Percentiles rank a stretch among this genome's conserved stretches.
These are phyloP conservation scores for Lamprologus callipterus DNA, from an alignment of 2,113 vertebrate species.

Conservation along the genomic window DNA sequence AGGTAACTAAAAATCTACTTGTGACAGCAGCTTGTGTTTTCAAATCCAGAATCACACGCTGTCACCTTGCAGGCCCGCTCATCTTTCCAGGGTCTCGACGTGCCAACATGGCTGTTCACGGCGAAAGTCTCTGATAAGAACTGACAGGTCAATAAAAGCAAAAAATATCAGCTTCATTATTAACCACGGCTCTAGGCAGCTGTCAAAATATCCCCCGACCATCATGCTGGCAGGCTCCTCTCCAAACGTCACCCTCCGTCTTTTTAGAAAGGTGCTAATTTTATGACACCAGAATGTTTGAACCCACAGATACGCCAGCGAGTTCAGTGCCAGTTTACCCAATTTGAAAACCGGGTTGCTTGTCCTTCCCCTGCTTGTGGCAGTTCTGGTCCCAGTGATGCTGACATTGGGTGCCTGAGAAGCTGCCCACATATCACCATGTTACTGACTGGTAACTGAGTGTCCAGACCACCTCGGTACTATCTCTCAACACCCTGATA, in stretches of 20 bases:
- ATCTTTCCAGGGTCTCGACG: background rate
- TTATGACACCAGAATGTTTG: conserved; percentile 59
- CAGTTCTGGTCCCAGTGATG: background rate
- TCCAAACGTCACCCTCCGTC: conserved; percentile 40
- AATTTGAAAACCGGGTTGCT: background rate
- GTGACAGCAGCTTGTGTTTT: background rate
- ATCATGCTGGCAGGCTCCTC: conserved; percentile 39
- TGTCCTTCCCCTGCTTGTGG: background rate
- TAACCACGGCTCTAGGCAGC: conserved; percentile 51
- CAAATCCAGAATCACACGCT: background rate
- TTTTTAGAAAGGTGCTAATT: conserved; percentile 73
- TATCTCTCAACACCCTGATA: conserved; percentile 34
- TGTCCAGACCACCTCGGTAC: background rate
- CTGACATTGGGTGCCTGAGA: background rate
- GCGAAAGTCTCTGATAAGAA: conserved; percentile 63
- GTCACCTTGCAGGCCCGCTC: background rate
- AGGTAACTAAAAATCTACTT: background rate
- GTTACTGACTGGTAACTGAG: background rate
- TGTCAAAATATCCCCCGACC: conserved; percentile 66
- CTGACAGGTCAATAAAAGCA: conserved; percentile 75
- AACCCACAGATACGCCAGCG: conserved; percentile 55
- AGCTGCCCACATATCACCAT: conserved; percentile 13
- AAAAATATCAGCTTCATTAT: conserved; percentile 66
- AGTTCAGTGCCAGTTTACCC: conserved; percentile 30
- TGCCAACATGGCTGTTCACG: conserved; percentile 53